Base-by-base conservation (phyloP, 2,888 invertebrate genomes). In the Campopleginae sp. region DNA sequence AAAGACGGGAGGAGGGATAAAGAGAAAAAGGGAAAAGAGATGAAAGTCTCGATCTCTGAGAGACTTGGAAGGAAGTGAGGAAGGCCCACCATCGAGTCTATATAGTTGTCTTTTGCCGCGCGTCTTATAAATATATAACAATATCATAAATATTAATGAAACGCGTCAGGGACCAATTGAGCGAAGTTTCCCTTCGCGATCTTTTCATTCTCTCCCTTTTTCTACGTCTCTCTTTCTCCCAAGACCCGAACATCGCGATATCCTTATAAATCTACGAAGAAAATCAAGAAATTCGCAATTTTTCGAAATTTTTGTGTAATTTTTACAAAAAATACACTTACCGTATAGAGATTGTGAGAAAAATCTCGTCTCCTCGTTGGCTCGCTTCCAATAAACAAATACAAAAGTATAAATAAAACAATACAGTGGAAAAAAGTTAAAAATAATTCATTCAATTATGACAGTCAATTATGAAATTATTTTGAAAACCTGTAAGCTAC, bases 101-200 rank as follows among this genome's bases (percentile, higher is more conserved):
- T 77, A 77, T 72, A 85, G 84, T 85, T 82, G 84, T 86, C 80
- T 72, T 87, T 92, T 91, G 91, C 92, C 91, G 89, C 89, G 89
- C 90, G 89, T 78, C 89, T 90, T 92, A 92, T 92, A 92, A 92
- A 92, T 90, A 58, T 51, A 90, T 91, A 91, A 91, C 90, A 90
- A 91, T 92, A 92, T 91, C 91, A 92, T 92, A 91, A 92, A 92
- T 92, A 92, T 92, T 92, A 91, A 92, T 92, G 90, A 54, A 84
- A 80, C 63, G 72, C 58, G 46, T 46, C 76, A 65, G 66, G 75
- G 80, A 85, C 75, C 85, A 85, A 86, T 86, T 86, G 81, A 82
- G 75, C 72, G 48, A 82, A 79, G 80, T 82, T 77, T 27, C 44
- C 44, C 68, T 74, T 72, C 74, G 23, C 78, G 14, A 31, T 58